A percentile compares a stretch with the other conserved stretches of the same genome.
Evolutionary conservation across 2,888 invertebrate species (phyloP).

Genomic region (Imbricaverruca yamaguchii): DNA sequence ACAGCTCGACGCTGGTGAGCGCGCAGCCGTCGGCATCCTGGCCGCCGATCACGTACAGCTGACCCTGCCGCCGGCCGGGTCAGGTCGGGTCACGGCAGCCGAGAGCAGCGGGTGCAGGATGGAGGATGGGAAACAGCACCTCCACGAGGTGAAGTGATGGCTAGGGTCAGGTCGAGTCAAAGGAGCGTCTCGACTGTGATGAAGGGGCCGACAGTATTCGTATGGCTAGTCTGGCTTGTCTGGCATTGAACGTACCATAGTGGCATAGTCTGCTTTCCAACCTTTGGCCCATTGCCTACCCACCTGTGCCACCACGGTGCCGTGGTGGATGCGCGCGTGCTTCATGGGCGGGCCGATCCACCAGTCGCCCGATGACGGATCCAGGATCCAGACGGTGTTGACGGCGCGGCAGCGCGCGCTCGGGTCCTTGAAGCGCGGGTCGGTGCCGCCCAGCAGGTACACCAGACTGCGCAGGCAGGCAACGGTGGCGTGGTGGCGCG

Average conservation of each 20-base stretch:
- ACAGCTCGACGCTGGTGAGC: conserved; percentile 55
- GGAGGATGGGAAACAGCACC: too few relatives aligned
- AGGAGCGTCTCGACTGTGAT: too few relatives aligned
- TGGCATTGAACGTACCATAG: too few relatives aligned
- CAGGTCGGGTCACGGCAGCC: not conserved
- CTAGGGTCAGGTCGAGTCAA: too few relatives aligned
- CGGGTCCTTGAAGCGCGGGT: conserved; percentile 53
- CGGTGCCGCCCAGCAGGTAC: conserved; percentile 49
- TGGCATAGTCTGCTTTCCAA: too few relatives aligned
- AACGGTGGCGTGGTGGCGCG: conserved; percentile 50
- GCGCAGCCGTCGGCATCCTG: conserved; percentile 49
- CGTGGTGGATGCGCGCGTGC: conserved; percentile 58
- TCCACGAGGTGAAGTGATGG: too few relatives aligned
- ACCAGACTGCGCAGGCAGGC: conserved; percentile 41
- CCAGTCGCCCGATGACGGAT: conserved; percentile 57
- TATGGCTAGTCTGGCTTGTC: too few relatives aligned
- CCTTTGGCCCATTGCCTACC: conserved; percentile 33
- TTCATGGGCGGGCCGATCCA: conserved; percentile 54
- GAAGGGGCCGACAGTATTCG: too few relatives aligned
- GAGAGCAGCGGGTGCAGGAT: too few relatives aligned
- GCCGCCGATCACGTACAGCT: conserved; percentile 63
- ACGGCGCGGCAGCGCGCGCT: conserved; percentile 51
- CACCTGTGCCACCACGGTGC: conserved; percentile 56
- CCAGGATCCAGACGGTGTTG: conserved; percentile 60
- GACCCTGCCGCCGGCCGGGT: not conserved